Evolutionary conservation across 2,797 vertebrate genomes (phyloP), one percentile per base, ranked within the genome.

Genomic region (Babyrousa celebensis): DNA sequence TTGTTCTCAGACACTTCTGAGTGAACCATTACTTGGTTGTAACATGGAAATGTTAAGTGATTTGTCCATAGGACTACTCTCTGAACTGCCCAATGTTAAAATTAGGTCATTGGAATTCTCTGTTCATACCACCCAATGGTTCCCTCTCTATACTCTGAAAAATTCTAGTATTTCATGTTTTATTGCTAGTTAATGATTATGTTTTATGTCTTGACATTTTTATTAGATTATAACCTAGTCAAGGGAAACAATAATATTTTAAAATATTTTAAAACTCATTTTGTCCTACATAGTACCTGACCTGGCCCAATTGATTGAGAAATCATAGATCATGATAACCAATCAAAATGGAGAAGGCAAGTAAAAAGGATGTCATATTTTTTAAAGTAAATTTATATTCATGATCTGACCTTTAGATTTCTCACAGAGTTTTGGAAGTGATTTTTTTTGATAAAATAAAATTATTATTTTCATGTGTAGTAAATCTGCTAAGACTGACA

Each of bases 401-500:
- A 67, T 71, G 29, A 87, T 79, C 36, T 97, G 90, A 95, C 75
- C 88, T 95, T 96, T 94, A 84, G n/a, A 94, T 56, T 87, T 79
- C 89, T 95, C 54, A 93, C 12, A 68, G 74, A 58, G 60, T 89
- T 96, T 79, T 63, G 32, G 65, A 85, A 89, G 86, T 92, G 10
- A 70, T 60, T 95, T 92, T 85, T 94, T 65, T 89, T 78, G 6
- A 56, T 86, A 84, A 62, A 65, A 96, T 89, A 85, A 96, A 84
- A 79, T 95, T 78, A 92, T 84, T 92, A 71, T 86, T 85, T 56
- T 79, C 32, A 12, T 70, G 56, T 91, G 58, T 67, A 89, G 54
- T 87, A 93, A 89, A 86, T 96, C 65, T 96, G n/a, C 3, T 40
- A 20, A 75, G 12, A 58, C 5, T 95, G 89, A 84, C n/a, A 96